A percentile compares a stretch with the other conserved stretches of the same genome.
phyloP scores from a whole-genome alignment of 2,888 invertebrate genomes.

The Hybos culiciformis region DNA sequence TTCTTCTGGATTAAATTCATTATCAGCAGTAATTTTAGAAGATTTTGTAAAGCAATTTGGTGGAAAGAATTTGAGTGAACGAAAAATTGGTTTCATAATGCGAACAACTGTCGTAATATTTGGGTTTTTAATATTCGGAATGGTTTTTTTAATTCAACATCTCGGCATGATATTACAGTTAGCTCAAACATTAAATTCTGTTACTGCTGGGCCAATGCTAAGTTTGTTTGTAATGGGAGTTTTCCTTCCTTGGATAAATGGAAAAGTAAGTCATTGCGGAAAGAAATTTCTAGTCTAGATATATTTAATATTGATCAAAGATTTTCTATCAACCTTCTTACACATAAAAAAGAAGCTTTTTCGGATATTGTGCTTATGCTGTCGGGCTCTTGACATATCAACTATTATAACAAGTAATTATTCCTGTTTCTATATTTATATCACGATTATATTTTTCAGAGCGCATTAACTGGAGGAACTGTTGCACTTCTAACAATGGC shows the following conservation, averaged over 20 bases:
- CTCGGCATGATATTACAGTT: constrained; percentile 55
- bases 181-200: constrained; percentile 47
- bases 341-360: no score
- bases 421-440: no score
- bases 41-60: constrained; percentile 63
- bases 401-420: no score
- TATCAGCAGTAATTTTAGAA: constrained; percentile 67
- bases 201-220: constrained; percentile 51
- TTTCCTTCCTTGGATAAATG: constrained; percentile 49
- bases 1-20: constrained; percentile 66
- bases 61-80: no score
- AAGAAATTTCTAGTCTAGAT: no score
- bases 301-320: no score
- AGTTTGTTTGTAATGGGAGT: constrained; percentile 59
- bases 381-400: no score
- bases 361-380: no score
- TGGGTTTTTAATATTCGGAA: constrained; percentile 48
- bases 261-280: no score
- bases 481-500: constrained; percentile 47
- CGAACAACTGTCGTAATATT: constrained; percentile 52
- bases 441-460: no score
- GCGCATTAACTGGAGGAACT: constrained; percentile 52
- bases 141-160: constrained; percentile 56
- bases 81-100: constrained; percentile 43
- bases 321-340: no score